Conservation (phyloP, 2,888 invertebrate species). For the Cheilosia pagana region DNA sequence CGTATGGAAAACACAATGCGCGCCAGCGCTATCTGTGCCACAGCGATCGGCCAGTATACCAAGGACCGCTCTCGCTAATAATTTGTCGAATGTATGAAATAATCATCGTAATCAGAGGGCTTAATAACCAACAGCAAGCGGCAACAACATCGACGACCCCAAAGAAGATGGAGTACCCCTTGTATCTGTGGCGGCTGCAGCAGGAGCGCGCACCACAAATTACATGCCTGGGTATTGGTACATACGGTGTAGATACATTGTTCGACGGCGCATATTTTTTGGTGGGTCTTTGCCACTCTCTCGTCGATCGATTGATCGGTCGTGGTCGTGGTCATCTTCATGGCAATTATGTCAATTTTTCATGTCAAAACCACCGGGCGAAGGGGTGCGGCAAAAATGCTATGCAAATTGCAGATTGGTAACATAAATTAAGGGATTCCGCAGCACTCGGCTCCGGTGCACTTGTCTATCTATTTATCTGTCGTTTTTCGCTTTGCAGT, state of each 20-base stretch:
- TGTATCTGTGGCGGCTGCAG: constrained; percentile 12
- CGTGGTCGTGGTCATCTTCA: constrained; percentile 67
- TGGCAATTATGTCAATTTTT: constrained; percentile 75
- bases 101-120: constrained; percentile 75
- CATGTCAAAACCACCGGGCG: constrained; percentile 31
- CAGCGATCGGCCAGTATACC: constrained; percentile 20
- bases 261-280: constrained; percentile 25
- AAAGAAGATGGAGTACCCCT: constrained; percentile 59
- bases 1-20: constrained; percentile 65
- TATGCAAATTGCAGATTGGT: constrained; percentile 73
- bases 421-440: constrained; percentile 67
- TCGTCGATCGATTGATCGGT: constrained; percentile 73
- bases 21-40: constrained; percentile 46
- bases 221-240: constrained; percentile 65
- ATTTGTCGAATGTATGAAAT: constrained; percentile 76
- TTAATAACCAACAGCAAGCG: constrained; percentile 71
- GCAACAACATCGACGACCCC: constrained; percentile 26
- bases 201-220: constrained; percentile 68
- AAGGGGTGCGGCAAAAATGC: constrained; percentile 2
- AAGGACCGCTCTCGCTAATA: constrained; percentile 65
- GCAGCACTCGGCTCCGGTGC: neutral
- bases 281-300: constrained; percentile 60
- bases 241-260: too few species aligned
- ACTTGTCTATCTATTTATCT: constrained; percentile 2
- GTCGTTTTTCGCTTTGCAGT: neutral